Conservation (phyloP, 2,888 invertebrate genomes). For the Tuberolachnus salignus region DNA sequence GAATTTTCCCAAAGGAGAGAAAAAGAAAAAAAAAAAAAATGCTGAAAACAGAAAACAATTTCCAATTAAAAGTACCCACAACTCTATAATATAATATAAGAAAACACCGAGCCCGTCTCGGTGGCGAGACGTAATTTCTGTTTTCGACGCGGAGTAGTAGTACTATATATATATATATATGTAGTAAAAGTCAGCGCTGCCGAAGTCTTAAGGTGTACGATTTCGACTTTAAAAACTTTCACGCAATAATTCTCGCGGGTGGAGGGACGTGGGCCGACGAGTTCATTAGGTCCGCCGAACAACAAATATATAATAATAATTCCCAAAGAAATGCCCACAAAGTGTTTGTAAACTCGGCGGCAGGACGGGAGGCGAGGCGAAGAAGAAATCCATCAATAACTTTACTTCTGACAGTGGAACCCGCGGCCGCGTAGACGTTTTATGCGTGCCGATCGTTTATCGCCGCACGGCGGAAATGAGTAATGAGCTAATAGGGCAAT, state of each 20-base stretch:
- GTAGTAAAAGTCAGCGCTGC: neutral
- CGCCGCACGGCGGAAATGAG: constrained; percentile 30
- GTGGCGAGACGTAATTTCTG: too few relatives aligned
- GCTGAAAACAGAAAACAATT: too few relatives aligned
- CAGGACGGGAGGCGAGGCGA: neutral
- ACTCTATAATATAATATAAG: too few relatives aligned
- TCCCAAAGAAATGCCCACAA: neutral
- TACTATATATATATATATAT: too few relatives aligned
- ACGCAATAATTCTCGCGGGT: neutral
- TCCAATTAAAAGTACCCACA: too few relatives aligned
- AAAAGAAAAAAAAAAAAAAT: too few relatives aligned
- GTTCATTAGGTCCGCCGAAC: constrained; percentile 26
- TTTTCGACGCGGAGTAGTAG: too few relatives aligned
- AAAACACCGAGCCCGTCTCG: too few relatives aligned
- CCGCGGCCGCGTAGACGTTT: constrained; percentile 4
- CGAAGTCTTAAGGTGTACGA: neutral
- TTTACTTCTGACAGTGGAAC: constrained; percentile 5
- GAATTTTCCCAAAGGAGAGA: too few relatives aligned
- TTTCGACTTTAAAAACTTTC: constrained; percentile 22
- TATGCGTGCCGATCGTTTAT: constrained; percentile 42
- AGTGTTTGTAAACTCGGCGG: constrained; percentile 11
- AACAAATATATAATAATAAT: neutral
- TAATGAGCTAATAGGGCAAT: constrained; percentile 40
- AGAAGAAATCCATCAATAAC: constrained; percentile 43
- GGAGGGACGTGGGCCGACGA: neutral